Base-by-base conservation (phyloP, 2,888 invertebrate genomes). In the Saturnia pavonia region DNA sequence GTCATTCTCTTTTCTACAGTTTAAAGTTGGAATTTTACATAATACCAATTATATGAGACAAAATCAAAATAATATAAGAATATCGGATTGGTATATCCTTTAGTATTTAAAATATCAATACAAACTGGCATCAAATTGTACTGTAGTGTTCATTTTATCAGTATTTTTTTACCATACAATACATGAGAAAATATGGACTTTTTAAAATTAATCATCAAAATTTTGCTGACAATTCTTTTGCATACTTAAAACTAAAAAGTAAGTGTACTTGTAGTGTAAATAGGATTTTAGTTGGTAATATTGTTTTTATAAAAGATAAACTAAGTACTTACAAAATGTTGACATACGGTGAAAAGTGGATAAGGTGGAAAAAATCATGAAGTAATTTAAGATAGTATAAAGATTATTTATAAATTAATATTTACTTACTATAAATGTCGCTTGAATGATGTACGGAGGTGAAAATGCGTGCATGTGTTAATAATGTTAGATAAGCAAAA, bases 401-500 rank as follows among this genome's bases (percentile, higher is more conserved):
- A 22, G 19, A 60, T 22, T 69, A 69, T 48, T 72, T 66, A 63
- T 43, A 60, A 63, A 67, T 43, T 60, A 4, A 67, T 71, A 48
- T 60, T 22, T 68, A 71, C 71, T 71, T 71, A 71, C 70, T 42
- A 70, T 66, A 70, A 65, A 60, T 60, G 65, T 65, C 65, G 19
- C 3, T 42, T 67, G 54, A 54, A 51, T 67, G 67, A 42, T 70
- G 54, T 43, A 54, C 69, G 67, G 42, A 54, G 66, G 51, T 51
- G 67, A 48, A 67, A 42, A 54, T 42, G 25, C 70, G 67, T 67
- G 70, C 70, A 67, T 25, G 63, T 34, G 34, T 34, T 34, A 34
- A n/a, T 22, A 66, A 16, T 63, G 12, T 40, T 65, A n/a, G 1
- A n/a, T n/a, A 65, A 65, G 65, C 65, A n/a, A n/a, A 65, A 40